A percentile compares a stretch with the other conserved stretches of the same genome.
phyloP scores from a whole-genome alignment of 2,888 invertebrate genomes.

The Orthosia gothica region DNA sequence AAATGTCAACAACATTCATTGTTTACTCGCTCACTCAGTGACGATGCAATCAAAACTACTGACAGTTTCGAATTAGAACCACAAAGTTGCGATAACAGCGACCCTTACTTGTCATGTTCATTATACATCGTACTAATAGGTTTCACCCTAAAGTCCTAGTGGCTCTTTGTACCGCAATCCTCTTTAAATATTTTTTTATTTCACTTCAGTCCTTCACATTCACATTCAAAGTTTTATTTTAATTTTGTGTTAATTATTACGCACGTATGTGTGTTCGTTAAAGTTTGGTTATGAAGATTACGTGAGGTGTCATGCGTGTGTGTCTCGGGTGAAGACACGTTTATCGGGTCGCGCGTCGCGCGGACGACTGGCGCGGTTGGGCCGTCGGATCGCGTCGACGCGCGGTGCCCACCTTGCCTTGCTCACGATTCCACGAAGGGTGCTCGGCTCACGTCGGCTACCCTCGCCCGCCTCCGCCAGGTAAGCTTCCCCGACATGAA shows the following conservation, averaged over 20 bases:
- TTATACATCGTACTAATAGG: slow-evolving; percentile 65
- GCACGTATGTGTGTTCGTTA: slow-evolving; percentile 57
- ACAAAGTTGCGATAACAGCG: slow-evolving; percentile 63
- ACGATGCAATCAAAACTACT: slow-evolving; percentile 66
- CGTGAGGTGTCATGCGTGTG: slow-evolving; percentile 73
- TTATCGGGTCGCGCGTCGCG: slow-evolving; percentile 75
- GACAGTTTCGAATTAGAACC: slow-evolving; percentile 64
- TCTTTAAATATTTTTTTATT: slow-evolving; percentile 20
- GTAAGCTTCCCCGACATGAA: slow-evolving; percentile 73
- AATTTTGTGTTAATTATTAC: slow-evolving; percentile 33
- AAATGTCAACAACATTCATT: slow-evolving; percentile 68
- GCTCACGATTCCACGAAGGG: slow-evolving; percentile 52
- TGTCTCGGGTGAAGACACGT: slow-evolving; percentile 63
- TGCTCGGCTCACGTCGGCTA: slow-evolving; percentile 74
- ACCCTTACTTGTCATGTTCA: slow-evolving; percentile 67
- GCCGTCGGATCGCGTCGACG: slow-evolving; percentile 58
- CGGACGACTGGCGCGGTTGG: slow-evolving; percentile 78
- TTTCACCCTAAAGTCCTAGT: slow-evolving; percentile 52
- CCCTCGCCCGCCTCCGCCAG: slow-evolving; percentile 79
- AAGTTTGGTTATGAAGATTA: slow-evolving; percentile 75
- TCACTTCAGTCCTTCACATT: slow-evolving; percentile 67
- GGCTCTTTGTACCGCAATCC: slow-evolving; percentile 47
- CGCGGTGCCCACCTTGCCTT: slow-evolving; percentile 74
- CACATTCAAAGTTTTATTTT: slow-evolving; percentile 51
- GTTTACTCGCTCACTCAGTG: slow-evolving; percentile 57